Conservation (phyloP, 2,888 invertebrate genomes). For the Scaptomyza parva region DNA sequence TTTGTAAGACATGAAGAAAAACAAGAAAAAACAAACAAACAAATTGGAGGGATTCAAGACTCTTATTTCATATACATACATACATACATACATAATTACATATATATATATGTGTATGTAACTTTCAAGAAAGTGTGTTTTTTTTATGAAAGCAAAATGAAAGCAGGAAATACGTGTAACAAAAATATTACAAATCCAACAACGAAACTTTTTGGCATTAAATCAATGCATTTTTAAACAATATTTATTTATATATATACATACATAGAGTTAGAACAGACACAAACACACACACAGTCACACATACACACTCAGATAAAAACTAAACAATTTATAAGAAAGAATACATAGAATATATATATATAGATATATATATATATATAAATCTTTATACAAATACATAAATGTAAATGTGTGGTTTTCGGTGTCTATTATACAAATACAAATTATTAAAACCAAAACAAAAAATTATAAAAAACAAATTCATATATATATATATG, state of each 20-base stretch:
- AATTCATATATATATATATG: conserved; percentile 38
- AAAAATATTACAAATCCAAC: conserved; percentile 77
- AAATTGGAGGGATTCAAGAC: conserved; percentile 84
- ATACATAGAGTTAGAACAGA: conserved; percentile 44
- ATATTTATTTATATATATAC: conserved; percentile 63
- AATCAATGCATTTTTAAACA: conserved; percentile 76
- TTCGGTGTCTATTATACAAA: conserved; percentile 75
- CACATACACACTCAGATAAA: conserved; percentile 17
- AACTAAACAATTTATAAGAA: conserved; percentile 13
- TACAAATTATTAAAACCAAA: conserved; percentile 49
- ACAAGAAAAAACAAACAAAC: conserved; percentile 40
- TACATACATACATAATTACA: conserved; percentile 32
- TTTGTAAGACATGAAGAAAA: conserved; percentile 45
- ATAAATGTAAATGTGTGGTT: conserved; percentile 81
- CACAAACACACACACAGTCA: conserved; percentile 34
- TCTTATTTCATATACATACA: conserved; percentile 78
- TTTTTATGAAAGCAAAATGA: conserved; percentile 44
- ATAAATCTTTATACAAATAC: conserved; percentile 64
- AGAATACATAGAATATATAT: conserved; percentile 53
- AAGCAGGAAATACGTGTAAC: conserved; percentile 76
- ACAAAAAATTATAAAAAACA: conserved; percentile 19
- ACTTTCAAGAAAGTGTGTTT: conserved; percentile 30
- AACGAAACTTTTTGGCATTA: conserved; percentile 80
- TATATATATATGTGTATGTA: conserved; percentile 30
- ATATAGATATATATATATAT: conserved; percentile 56